phyloP scores from a whole-genome alignment of 2,888 invertebrate genomes.

The Rugalucina vietnamica region DNA sequence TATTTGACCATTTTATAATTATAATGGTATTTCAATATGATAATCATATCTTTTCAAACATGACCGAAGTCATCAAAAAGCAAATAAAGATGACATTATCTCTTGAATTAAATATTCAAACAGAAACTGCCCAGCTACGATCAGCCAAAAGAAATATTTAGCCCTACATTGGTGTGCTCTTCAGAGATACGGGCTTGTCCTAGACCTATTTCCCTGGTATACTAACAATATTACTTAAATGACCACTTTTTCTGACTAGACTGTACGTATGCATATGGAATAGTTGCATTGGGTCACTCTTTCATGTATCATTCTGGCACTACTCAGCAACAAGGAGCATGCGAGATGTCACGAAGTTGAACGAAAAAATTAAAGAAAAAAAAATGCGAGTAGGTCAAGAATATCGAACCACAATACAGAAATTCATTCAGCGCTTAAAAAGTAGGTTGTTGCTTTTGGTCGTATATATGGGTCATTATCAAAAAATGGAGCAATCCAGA shows the following conservation, averaged over 20 bases:
- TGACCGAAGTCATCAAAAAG: neutral
- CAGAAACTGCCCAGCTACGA: neutral
- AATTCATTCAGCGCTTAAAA: too few relatives aligned
- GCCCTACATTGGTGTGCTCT: too few relatives aligned
- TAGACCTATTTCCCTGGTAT: neutral
- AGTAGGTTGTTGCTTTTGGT: too few relatives aligned
- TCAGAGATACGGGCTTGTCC: neutral
- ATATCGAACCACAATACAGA: too few relatives aligned
- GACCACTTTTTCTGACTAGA: neutral
- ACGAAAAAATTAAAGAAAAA: too few relatives aligned
- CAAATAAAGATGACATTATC: neutral
- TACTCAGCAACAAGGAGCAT: neutral
- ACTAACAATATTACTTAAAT: neutral
- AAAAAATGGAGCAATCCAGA: too few relatives aligned
- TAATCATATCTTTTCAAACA: neutral
- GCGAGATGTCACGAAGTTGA: too few relatives aligned
- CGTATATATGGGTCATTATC: too few relatives aligned
- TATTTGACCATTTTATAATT: neutral
- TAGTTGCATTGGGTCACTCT: neutral
- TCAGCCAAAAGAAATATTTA: neutral
- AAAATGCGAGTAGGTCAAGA: too few relatives aligned
- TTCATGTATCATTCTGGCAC: neutral
- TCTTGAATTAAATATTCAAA: neutral
- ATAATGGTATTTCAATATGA: neutral
- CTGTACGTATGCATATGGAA: neutral